These are phyloP conservation scores for Drosophila sucinea DNA, from an alignment of 1,140 invertebrate genomes.

Conservation along the genomic window DNA sequence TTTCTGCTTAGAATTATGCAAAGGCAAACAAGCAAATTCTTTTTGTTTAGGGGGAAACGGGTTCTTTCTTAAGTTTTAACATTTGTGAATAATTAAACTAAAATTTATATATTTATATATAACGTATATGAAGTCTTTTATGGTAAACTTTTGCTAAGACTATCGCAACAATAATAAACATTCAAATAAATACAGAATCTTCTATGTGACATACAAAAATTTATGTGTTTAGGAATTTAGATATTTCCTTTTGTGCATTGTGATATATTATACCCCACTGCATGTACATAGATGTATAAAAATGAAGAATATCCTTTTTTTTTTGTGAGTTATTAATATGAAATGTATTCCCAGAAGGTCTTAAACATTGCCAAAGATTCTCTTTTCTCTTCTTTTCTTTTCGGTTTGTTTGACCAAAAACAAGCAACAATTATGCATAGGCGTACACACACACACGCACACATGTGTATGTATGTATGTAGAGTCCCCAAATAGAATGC, in stretches of 20 bases:
- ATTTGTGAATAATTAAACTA: no score
- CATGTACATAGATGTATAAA: background rate
- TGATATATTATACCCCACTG: background rate
- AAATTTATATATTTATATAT: no score
- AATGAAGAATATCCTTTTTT: conserved; percentile 5
- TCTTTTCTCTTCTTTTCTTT: conserved; percentile 17
- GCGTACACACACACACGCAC: conserved; percentile 12
- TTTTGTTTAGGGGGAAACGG: no score
- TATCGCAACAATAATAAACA: no score
- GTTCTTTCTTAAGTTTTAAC: no score
- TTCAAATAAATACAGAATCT: no score
- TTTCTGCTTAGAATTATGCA: no score
- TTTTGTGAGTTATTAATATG: conserved; percentile 59
- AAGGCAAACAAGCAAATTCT: no score
- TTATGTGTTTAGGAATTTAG: background rate
- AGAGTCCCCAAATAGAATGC: conserved; percentile 2
- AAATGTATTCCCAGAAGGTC: conserved; percentile 41
- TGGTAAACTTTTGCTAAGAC: no score
- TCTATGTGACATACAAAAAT: no score
- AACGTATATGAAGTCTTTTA: no score
- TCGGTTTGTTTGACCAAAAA: conserved; percentile 27
- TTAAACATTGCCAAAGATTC: background rate
- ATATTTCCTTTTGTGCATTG: conserved; percentile 25
- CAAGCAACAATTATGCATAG: conserved; percentile 53
- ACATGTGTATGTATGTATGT: background rate